Base-by-base conservation (phyloP, 2,113 vertebrate genomes). In the Sylvia atricapilla region DNA sequence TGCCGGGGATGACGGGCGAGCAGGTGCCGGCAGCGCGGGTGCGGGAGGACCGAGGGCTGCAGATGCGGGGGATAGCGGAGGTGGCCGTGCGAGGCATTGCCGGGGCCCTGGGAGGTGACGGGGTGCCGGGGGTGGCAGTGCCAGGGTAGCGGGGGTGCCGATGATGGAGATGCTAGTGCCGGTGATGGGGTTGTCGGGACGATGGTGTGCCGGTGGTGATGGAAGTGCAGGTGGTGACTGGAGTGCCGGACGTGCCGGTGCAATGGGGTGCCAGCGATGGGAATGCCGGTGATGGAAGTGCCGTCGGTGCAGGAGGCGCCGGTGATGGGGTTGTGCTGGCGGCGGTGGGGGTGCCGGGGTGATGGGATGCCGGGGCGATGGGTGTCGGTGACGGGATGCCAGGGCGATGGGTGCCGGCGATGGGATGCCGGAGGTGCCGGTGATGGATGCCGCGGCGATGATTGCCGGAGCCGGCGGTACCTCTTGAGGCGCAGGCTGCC, bases 401-500 rank as follows among this genome's bases (percentile, higher is more conserved):
- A 13, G 47, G 47, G 47, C 22, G 47, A 49, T 49, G 23, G 31
- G 31, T 27, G 9, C n/a, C 30, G 30, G 28, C 18, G 68, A 33
- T 55, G 49, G 50, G 37, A 47, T 69, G 39, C 12, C 25, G 15
- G 28, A 23, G 46, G 46, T 46, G 18, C 46, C 20, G 46, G 28
- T 27, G 28, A 64, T 74, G 69, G 35, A 22, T 31, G 39, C 35
- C 18, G 52, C 7, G 49, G 49, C 23, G 47, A 25, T 49, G 63
- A 39, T 7, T 46, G 44, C n/a, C 28, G 46, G 46, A 67, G 73
- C 50, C 33, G 70, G 76, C 4, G 22, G 84, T 98, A 96, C 97
- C 98, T 99, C 84, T 94, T 98, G 56, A 97, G 69, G 20, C 95
- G 97, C 31, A 97, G 92, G 96, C 98, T 98, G 92, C 98, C 98